A percentile compares a stretch with the other conserved stretches of the same genome.
These are phyloP conservation scores for Synodontis membranacea DNA, from an alignment of 2,113 vertebrate genomes.

Conservation along the genomic window DNA sequence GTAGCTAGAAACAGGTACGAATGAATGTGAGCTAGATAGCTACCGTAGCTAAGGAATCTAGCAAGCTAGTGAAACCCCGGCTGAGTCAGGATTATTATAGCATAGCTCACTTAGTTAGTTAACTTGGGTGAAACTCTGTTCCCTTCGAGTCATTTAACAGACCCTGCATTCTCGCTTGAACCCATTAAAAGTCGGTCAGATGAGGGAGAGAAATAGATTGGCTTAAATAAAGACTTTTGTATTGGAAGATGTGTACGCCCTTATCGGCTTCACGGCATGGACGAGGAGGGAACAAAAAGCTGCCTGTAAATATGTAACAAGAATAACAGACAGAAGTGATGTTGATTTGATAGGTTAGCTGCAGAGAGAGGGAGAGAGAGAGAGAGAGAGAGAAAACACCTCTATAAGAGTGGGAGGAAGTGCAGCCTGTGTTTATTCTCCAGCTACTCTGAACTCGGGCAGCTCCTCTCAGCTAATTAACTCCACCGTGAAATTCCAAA, in stretches of 20 bases:
- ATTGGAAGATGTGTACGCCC: conserved; percentile 27
- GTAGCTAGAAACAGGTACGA: neutral
- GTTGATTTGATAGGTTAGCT: neutral
- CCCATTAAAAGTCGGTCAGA: conserved; percentile 6
- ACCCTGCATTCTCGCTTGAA: conserved; percentile 41
- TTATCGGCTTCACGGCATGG: conserved; percentile 60
- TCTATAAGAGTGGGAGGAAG: conserved; percentile 52
- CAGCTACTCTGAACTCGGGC: conserved; percentile 56
- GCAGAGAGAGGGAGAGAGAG: neutral
- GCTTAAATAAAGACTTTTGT: conserved; percentile 59
- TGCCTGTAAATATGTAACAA: conserved; percentile 67
- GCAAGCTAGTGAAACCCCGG: neutral
- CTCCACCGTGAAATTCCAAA: conserved; percentile 43
- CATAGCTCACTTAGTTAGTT: neutral
- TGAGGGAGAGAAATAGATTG: conserved; percentile 30
- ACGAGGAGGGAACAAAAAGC: conserved; percentile 71
- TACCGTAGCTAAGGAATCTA: neutral
- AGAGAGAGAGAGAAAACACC: conserved; percentile 52
- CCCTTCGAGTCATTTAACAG: neutral
- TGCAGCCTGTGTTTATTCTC: conserved; percentile 32
- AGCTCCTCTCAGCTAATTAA: conserved; percentile 67
- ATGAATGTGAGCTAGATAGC: neutral
- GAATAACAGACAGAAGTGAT: conserved; percentile 56
- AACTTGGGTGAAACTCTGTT: neutral
- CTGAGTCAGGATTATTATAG: no score